Percentiles rank a stretch among this genome's conserved stretches.
Conservation (phyloP, 2,888 invertebrate species). For the Petrolisthes cinctipes region DNA sequence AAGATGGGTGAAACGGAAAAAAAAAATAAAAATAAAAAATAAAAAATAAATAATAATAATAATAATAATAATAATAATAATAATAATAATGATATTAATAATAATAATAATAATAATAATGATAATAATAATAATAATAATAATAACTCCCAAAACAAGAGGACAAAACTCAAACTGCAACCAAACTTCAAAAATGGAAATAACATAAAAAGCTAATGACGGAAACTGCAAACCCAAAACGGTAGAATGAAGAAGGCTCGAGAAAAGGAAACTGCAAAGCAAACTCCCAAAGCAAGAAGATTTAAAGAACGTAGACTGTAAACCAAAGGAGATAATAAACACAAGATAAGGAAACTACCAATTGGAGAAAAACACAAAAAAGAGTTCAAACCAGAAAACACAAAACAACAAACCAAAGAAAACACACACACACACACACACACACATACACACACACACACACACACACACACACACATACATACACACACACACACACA, state of each 20-base stretch:
- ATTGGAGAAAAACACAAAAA: neutral
- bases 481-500: no score
- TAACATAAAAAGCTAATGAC: no score
- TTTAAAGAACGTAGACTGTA: no score
- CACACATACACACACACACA: conserved; percentile 4
- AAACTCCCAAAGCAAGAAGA: no score
- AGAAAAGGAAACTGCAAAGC: no score
- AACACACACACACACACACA: neutral
- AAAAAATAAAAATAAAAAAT: neutral
- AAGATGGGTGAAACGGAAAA: neutral
- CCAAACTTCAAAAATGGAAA: no score
- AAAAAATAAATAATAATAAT: neutral
- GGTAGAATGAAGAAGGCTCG: no score
- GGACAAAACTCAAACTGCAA: no score
- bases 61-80: neutral
- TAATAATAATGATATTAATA: neutral
- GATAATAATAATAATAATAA: conserved; percentile 11
- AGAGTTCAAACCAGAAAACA: neutral
- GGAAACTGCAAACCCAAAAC: no score
- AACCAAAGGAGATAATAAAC: neutral
- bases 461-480: conserved; percentile 9
- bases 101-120: neutral
- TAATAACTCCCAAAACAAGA: neutral
- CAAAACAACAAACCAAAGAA: neutral
- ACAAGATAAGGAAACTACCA: neutral